Evolutionary conservation across 2,888 invertebrate genomes (phyloP).

Genomic region (Rhodophaea formosa): DNA sequence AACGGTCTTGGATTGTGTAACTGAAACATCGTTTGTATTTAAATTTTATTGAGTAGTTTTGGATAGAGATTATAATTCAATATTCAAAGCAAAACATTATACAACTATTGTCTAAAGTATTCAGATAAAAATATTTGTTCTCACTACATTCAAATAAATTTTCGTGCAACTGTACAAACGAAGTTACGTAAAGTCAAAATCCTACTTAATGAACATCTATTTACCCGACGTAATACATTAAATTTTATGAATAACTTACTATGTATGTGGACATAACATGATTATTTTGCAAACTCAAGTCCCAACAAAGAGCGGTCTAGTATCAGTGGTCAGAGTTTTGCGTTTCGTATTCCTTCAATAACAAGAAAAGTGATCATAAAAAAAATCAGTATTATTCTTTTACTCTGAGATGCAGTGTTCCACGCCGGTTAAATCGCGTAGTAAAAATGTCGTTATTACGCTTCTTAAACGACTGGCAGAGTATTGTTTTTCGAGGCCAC

Average conservation of each 20-base stretch:
- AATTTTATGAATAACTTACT: slow-evolving; percentile 20
- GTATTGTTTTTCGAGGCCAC: too few species aligned
- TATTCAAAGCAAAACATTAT: slow-evolving; percentile 65
- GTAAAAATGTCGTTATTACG: too few species aligned
- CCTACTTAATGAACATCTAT: slow-evolving; percentile 42
- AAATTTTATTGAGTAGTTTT: slow-evolving; percentile 69
- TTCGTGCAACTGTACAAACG: slow-evolving; percentile 69
- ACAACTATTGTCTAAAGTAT: slow-evolving; percentile 56
- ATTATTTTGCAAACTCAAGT: too few species aligned
- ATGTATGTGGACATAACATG: slow-evolving; percentile 18
- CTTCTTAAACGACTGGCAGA: too few species aligned
- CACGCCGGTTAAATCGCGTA: too few species aligned
- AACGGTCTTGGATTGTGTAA: slow-evolving; percentile 21
- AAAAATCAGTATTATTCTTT: too few species aligned
- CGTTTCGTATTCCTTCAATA: too few species aligned
- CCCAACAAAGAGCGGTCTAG: too few species aligned
- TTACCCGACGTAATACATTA: slow-evolving; percentile 39
- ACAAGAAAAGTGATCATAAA: too few species aligned
- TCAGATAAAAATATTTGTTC: slow-evolving; percentile 54
- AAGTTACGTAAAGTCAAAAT: slow-evolving; percentile 48
- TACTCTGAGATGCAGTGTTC: too few species aligned
- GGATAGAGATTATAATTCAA: slow-evolving; percentile 63
- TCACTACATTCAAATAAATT: slow-evolving; percentile 55
- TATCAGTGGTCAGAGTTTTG: too few species aligned
- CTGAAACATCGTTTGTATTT: slow-evolving; percentile 51